These are phyloP conservation scores for Aspidoscelis tigris DNA, from an alignment of 2,113 vertebrate species.

Conservation along the genomic window DNA sequence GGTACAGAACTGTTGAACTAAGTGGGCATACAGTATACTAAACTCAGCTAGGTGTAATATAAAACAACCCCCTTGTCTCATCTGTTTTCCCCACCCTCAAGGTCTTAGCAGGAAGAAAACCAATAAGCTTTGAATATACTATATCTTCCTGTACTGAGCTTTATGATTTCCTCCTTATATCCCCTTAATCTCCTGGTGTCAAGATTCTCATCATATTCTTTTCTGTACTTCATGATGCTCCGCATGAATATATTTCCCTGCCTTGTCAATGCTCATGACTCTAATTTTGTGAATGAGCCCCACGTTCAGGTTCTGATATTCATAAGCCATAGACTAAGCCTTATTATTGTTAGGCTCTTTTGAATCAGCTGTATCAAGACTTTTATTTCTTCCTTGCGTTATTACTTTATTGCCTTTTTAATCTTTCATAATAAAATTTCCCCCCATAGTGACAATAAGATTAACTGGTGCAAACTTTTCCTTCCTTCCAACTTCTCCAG, in stretches of 20 bases:
- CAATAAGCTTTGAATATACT: constrained; percentile 29
- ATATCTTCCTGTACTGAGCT: constrained; percentile 19
- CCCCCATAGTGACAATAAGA: constrained; percentile 66
- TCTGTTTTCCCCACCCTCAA: neutral
- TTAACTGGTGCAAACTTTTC: constrained; percentile 59
- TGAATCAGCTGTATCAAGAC: constrained; percentile 69
- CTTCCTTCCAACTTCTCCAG: constrained; percentile 46
- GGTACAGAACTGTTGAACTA: neutral
- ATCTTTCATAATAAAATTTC: constrained; percentile 73
- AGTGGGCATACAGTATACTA: neutral
- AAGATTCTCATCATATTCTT: constrained; percentile 65
- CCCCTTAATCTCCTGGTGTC: constrained; percentile 55
- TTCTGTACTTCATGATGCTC: constrained; percentile 10
- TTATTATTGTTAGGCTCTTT: constrained; percentile 57
- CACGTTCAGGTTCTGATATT: constrained; percentile 33
- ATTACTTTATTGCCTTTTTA: constrained; percentile 79
- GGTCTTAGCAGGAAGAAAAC: constrained; percentile 46
- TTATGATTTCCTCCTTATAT: constrained; percentile 53
- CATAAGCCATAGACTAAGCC: constrained; percentile 62
- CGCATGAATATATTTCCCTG: constrained; percentile 35
- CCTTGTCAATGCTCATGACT: constrained; percentile 45
- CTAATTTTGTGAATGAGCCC: constrained; percentile 43
- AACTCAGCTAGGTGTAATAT: no score
- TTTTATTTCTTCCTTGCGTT: constrained; percentile 73
- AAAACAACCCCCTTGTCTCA: neutral